Evolutionary conservation across 2,888 invertebrate genomes (phyloP).

Genomic region (Portevinia maculata): DNA sequence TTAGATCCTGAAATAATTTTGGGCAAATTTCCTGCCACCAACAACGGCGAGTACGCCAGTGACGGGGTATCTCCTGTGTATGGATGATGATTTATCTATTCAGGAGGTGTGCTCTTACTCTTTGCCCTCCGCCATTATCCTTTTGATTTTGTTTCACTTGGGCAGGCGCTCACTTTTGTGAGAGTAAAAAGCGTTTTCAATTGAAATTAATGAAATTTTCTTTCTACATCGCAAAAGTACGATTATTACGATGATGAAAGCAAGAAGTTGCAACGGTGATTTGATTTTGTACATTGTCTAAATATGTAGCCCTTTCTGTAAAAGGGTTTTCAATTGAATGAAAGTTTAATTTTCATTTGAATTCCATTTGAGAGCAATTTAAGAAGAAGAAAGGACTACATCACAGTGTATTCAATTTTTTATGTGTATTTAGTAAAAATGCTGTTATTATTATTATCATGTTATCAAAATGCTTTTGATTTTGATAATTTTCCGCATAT

Average conservation of each 20-base stretch:
- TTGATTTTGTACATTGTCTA: slow-evolving; percentile 55
- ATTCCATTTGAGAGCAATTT: no score
- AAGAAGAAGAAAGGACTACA: no score
- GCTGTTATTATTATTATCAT: no score
- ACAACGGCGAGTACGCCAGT: slow-evolving; percentile 58
- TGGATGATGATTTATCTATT: slow-evolving; percentile 69
- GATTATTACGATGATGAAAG: slow-evolving; percentile 45
- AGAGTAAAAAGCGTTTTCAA: slow-evolving; percentile 66
- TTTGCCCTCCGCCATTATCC: slow-evolving; percentile 47
- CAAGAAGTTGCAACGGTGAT: slow-evolving; percentile 59
- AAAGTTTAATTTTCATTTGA: slow-evolving; percentile 62
- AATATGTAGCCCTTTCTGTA: slow-evolving; percentile 16
- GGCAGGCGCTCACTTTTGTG: slow-evolving; percentile 35
- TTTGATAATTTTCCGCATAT: no score
- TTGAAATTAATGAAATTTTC: slow-evolving; percentile 72
- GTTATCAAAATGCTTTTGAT: no score
- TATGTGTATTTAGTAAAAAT: no score
- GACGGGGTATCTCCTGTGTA: not conserved
- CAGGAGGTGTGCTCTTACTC: not conserved
- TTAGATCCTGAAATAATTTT: slow-evolving; percentile 69
- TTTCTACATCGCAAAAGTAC: slow-evolving; percentile 42
- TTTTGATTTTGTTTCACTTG: slow-evolving; percentile 68
- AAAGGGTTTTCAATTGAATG: slow-evolving; percentile 43
- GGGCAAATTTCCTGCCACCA: slow-evolving; percentile 72
- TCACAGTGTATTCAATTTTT: no score